Conservation (phyloP, 2,888 invertebrate species). For the Amiota communis region DNA sequence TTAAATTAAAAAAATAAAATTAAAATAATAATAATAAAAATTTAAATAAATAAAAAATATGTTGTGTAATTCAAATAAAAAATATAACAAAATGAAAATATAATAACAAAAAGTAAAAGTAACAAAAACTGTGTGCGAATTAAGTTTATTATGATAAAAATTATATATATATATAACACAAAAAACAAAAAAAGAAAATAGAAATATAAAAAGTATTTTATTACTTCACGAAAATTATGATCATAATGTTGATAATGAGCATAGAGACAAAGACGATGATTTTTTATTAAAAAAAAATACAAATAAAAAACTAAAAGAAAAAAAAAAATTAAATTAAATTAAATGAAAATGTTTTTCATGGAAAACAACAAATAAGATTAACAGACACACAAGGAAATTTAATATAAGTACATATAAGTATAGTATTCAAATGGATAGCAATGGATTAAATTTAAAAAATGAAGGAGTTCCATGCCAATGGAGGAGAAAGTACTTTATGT, state of each 20-base stretch:
- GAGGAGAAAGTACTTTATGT: too few relatives aligned
- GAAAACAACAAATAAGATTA: not conserved
- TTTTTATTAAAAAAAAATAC: conserved; percentile 56
- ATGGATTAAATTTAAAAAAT: too few relatives aligned
- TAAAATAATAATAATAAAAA: too few relatives aligned
- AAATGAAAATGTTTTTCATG: too few relatives aligned
- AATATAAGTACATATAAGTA: too few relatives aligned
- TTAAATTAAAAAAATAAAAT: conserved; percentile 53
- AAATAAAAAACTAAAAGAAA: conserved; percentile 41
- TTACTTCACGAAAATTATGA: conserved; percentile 48
- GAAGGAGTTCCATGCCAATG: too few relatives aligned
- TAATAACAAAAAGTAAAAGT: conserved; percentile 33
- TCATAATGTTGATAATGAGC: conserved; percentile 53
- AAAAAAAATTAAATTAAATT: conserved; percentile 29
- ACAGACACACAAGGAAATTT: conserved; percentile 40
- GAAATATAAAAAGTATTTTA: conserved; percentile 39
- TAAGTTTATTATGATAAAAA: conserved; percentile 28
- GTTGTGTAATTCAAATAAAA: conserved; percentile 57
- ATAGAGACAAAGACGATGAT: conserved; percentile 64
- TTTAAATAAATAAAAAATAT: too few relatives aligned
- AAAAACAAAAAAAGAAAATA: conserved; percentile 43
- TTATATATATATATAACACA: conserved; percentile 43
- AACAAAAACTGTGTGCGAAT: not conserved
- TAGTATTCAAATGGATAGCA: too few relatives aligned
- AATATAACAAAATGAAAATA: conserved; percentile 33